Conservation (phyloP, 2,797 vertebrate genomes). For the Gila robusta region DNA sequence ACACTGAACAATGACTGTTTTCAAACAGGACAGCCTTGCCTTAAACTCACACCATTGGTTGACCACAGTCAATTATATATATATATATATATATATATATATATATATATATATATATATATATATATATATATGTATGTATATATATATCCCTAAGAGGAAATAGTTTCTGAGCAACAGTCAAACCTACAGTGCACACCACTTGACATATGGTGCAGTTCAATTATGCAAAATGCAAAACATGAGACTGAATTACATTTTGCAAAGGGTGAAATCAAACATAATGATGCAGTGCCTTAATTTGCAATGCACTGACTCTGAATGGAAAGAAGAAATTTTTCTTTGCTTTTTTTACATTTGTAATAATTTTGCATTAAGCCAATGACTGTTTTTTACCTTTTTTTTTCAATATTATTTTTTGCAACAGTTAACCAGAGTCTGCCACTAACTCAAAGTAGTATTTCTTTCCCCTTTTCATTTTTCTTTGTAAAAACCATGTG, state of each 20-base stretch:
- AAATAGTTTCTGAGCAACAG: background rate
- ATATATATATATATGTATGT: no score
- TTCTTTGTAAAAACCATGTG: background rate
- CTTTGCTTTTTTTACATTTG: background rate
- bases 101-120: no score
- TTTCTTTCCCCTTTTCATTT: background rate
- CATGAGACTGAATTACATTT: conserved; percentile 6
- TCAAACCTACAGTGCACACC: background rate
- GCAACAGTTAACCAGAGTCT: background rate
- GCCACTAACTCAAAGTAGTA: background rate
- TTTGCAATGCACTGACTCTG: background rate
- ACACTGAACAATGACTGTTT: conserved; percentile 1
- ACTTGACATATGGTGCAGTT: background rate
- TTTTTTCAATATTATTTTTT: background rate
- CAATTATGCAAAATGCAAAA: conserved; percentile 7
- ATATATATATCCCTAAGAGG: background rate
- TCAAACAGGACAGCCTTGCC: background rate
- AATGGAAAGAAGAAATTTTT: background rate
- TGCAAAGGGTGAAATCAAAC: background rate
- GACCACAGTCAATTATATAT: no score
- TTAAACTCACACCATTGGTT: conserved; percentile 1
- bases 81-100: no score
- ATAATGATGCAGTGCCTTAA: conserved; percentile 15
- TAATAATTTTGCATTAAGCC: no score
- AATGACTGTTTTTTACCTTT: no score